Conservation (phyloP, 2,888 invertebrate genomes). For the Nasonovia ribisnigri region DNA sequence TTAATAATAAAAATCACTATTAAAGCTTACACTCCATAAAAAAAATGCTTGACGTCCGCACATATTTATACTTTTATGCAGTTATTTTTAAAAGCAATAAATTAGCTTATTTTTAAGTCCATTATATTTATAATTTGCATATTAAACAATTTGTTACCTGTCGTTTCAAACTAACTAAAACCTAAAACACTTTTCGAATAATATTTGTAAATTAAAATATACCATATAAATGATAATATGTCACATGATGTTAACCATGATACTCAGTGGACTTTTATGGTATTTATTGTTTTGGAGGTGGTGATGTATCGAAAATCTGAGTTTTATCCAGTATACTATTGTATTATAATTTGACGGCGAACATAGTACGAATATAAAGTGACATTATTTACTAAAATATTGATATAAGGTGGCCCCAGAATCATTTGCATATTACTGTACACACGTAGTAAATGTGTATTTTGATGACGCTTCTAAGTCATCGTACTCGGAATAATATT, state of each 20-base stretch:
- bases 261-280: neutral
- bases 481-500: neutral
- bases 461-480: neutral
- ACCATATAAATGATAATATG: neutral
- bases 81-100: neutral
- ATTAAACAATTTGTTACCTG: neutral
- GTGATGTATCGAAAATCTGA: neutral
- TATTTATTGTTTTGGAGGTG: neutral
- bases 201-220: neutral
- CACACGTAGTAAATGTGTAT: neutral
- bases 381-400: neutral
- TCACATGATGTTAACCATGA: neutral
- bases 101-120: neutral
- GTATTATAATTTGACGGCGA: neutral
- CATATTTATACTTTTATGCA: neutral
- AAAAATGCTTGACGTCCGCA: neutral
- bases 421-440: neutral
- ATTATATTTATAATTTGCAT: neutral
- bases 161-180: neutral
- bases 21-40: neutral
- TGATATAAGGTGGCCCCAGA: neutral
- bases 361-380: neutral
- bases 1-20: neutral
- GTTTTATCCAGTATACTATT: neutral
- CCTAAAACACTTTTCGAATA: neutral